Conservation (phyloP, 2,888 invertebrate species). For the Cosmia trapezina region DNA sequence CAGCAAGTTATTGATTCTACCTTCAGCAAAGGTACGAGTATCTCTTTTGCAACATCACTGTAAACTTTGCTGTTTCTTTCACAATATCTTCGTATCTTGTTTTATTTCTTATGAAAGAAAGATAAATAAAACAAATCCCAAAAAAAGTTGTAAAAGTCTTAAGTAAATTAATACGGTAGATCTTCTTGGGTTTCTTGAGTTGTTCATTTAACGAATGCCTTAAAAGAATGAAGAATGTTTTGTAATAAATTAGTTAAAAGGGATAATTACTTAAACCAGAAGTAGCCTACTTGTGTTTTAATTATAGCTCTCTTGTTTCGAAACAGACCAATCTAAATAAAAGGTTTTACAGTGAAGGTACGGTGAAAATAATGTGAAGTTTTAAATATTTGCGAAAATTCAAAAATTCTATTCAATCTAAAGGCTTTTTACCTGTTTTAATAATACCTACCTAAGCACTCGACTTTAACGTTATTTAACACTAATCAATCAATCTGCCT, state of each 20-base stretch:
- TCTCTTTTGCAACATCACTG: constrained; percentile 22
- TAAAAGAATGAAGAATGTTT: constrained; percentile 2
- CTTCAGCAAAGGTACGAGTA: not conserved
- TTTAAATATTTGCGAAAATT: not conserved
- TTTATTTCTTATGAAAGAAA: constrained; percentile 3
- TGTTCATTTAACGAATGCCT: constrained; percentile 10
- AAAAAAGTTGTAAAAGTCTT: not conserved
- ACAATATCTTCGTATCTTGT: not conserved
- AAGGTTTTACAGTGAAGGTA: not conserved
- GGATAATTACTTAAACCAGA: not conserved
- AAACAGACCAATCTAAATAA: not conserved
- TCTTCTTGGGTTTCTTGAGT: not conserved
- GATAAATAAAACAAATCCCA: not conserved
- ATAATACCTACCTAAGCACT: not conserved
- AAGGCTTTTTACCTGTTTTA: too few relatives aligned
- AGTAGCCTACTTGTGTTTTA: not conserved
- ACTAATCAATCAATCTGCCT: too few relatives aligned
- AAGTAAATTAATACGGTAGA: not conserved
- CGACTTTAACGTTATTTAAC: not conserved
- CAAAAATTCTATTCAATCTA: not conserved
- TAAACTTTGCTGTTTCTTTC: constrained; percentile 12
- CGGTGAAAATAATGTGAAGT: not conserved
- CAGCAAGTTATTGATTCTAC: constrained; percentile 11
- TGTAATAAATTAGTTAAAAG: constrained; percentile 21
- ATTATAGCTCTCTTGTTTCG: not conserved